These are phyloP conservation scores for Malacoctenus gilli DNA, from an alignment of 2,797 vertebrate species.

Conservation along the genomic window DNA sequence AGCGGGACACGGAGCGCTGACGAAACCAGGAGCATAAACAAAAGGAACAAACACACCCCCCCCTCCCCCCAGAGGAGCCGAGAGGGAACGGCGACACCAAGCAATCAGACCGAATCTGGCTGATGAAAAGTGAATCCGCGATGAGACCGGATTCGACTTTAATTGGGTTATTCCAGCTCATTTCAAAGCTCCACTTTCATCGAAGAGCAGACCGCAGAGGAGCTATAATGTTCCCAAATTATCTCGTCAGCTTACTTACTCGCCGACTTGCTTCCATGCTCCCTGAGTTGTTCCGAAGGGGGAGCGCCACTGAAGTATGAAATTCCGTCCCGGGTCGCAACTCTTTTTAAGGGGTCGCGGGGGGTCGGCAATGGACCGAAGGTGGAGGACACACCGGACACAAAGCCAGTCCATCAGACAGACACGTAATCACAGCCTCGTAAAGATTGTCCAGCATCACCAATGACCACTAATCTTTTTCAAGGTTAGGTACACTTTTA, in stretches of 20 bases:
- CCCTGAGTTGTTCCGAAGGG: background rate
- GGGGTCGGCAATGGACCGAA: too few species aligned
- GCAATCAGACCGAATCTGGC: slow-evolving; percentile 5
- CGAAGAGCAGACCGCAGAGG: background rate
- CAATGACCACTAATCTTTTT: too few species aligned
- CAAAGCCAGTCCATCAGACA: too few species aligned
- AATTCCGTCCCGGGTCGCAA: too few species aligned
- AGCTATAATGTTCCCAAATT: background rate
- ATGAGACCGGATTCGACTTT: background rate
- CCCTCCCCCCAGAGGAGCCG: slow-evolving; percentile 30
- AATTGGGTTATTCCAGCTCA: slow-evolving; percentile 33
- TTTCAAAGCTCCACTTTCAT: slow-evolving; percentile 12
- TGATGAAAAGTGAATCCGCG: slow-evolving; percentile 32
- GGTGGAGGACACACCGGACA: too few species aligned
- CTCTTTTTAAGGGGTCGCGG: too few species aligned
- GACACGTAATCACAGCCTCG: too few species aligned
- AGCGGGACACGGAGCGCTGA: slow-evolving; percentile 32
- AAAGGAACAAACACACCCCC: slow-evolving; percentile 1
- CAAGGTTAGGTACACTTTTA: too few species aligned
- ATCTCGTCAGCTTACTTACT: slow-evolving; percentile 1
- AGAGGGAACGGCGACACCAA: slow-evolving; percentile 17
- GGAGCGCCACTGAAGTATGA: too few species aligned
- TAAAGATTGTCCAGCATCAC: too few species aligned
- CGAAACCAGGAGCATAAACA: slow-evolving; percentile 31
- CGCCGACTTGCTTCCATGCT: background rate